Evolutionary conservation across 1,140 invertebrate genomes (phyloP).

Genomic region (Plutomurus gul): DNA sequence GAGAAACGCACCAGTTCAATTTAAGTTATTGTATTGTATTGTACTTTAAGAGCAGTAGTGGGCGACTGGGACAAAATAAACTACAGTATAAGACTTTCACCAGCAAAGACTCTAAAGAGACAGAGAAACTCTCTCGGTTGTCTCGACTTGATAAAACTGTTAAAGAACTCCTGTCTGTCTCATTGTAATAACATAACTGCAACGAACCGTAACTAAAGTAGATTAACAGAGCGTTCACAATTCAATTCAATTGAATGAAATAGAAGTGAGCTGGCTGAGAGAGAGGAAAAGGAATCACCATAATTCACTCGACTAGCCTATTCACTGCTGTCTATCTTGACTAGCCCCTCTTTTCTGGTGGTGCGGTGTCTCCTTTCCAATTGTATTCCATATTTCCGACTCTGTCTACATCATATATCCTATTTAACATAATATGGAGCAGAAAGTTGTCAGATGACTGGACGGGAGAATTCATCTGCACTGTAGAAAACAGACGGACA

Average conservation of each 20-base stretch:
- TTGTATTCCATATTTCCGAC: neutral
- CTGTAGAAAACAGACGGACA: no score
- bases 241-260: conserved; percentile 16
- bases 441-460: no score
- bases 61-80: no score
- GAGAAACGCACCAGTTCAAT: no score
- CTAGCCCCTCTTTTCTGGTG: neutral
- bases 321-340: conserved; percentile 28
- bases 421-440: no score
- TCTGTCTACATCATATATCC: no score
- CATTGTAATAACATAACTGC: conserved; percentile 19
- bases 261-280: neutral
- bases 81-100: neutral
- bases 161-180: neutral
- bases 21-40: no score
- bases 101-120: neutral
- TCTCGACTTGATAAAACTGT: conserved; percentile 18
- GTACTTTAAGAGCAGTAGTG: no score
- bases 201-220: conserved; percentile 23
- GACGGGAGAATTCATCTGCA: no score
- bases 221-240: conserved; percentile 26
- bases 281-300: conserved; percentile 18
- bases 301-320: conserved; percentile 1
- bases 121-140: neutral
- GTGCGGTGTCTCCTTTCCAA: neutral